Base-by-base conservation (phyloP, 2,888 invertebrate genomes). In the Andrena hattorfiana region DNA sequence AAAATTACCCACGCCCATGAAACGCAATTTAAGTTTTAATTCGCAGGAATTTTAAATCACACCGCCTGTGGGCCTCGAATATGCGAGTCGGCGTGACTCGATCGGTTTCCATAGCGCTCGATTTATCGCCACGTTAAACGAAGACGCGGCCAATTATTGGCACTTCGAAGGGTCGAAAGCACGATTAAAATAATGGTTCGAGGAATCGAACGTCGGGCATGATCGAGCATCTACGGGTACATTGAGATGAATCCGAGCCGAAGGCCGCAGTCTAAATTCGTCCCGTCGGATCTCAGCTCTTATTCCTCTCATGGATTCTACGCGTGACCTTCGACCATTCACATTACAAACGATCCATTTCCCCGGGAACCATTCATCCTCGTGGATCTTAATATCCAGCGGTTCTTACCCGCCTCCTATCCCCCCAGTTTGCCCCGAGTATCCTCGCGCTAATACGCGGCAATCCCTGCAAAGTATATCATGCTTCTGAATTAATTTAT, bases 231-330 rank as follows among this genome's bases (percentile, higher is more conserved):
- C 54, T 56, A 72, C 72, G 56, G 26, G 56, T 68, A 81, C 81
- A 68, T 79, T 35, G 81, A 81, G 76, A 71, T 71, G 81, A 81
- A 83, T 83, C 68, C 73, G 76, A 77, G 60, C 62, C 77, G 86
- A 86, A 86, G 86, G 86, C 76, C 85, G 51, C 68, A 35, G 81
- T 86, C 86, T 86, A 86, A 86, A 86, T 86, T 81, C 85, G 86
- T 86, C 86, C 62, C 68, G 71, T 80, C 76, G 79, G 77, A 80
- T 81, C 85, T 90, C 83, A 64, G 63, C 66, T 74, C 82, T 71
- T 81, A 67, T 71, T 76, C 75, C 71, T 75, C 81, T 68, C 81
- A 81, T 81, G 81, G 80, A 72, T 81, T 68, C 68, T 81, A 79
- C 81, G 68, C 49, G 56, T 49, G 68, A 72, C 80, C 81, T 79